These are phyloP conservation scores for Bradypodion ventrale DNA, from an alignment of 2,797 vertebrate species.

Conservation along the genomic window DNA sequence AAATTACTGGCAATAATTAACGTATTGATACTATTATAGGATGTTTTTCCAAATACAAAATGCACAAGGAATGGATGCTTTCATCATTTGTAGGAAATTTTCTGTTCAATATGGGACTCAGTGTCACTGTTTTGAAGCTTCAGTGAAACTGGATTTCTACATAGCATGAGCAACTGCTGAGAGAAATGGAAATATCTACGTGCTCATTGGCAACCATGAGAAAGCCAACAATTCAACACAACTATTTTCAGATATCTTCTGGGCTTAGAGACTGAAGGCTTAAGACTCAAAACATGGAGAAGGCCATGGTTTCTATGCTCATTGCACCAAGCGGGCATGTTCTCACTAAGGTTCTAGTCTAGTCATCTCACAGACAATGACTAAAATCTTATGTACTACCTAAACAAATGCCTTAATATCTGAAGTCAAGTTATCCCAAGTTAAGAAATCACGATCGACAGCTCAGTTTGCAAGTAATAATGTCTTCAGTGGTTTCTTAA, in stretches of 20 bases:
- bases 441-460: too few relatives aligned
- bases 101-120: background rate
- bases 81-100: background rate
- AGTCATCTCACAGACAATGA: background rate
- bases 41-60: background rate
- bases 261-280: too few relatives aligned
- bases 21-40: background rate
- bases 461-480: too few relatives aligned
- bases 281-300: background rate
- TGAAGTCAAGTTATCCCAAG: too few relatives aligned
- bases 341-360: background rate
- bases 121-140: background rate
- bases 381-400: too few relatives aligned
- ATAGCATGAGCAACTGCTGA: background rate
- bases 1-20: background rate
- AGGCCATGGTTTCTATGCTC: background rate
- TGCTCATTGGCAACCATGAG: background rate
- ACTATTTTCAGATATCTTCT: too few relatives aligned
- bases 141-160: background rate
- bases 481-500: too few relatives aligned
- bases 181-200: background rate
- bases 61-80: background rate
- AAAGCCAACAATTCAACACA: background rate
- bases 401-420: too few relatives aligned
- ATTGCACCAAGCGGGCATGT: background rate